Evolutionary conservation across 2,888 invertebrate genomes (phyloP).

Genomic region (Cerastoderma edule): DNA sequence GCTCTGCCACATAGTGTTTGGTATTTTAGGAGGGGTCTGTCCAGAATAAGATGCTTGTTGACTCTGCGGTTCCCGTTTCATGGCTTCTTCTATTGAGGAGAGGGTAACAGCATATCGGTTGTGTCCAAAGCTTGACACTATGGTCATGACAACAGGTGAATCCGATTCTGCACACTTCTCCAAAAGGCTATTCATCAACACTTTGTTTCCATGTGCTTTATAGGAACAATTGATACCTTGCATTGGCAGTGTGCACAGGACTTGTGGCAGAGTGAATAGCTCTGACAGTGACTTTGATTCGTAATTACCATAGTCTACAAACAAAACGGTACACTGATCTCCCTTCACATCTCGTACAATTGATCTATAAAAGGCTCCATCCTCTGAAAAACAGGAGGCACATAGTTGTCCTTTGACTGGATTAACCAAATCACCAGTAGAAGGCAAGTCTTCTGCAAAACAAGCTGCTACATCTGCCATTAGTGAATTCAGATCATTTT

Average conservation of each 20-base stretch:
- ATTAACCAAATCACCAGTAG: constrained; percentile 56
- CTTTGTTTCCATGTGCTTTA: constrained; percentile 46
- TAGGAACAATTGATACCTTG: constrained; percentile 65
- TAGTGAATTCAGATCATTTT: constrained; percentile 58
- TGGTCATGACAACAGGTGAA: constrained; percentile 44
- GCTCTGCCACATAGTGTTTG: constrained; percentile 40
- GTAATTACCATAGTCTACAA: constrained; percentile 69
- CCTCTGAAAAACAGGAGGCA: constrained; percentile 69
- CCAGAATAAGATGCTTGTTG: neutral
- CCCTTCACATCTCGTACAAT: constrained; percentile 63
- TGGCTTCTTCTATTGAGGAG: constrained; percentile 50
- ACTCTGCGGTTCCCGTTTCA: constrained; percentile 4
- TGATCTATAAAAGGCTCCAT: constrained; percentile 76
- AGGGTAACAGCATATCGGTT: constrained; percentile 59
- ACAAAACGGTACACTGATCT: constrained; percentile 61
- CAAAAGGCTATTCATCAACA: constrained; percentile 54
- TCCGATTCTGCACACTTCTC: constrained; percentile 54
- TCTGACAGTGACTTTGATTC: constrained; percentile 62
- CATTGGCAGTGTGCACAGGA: constrained; percentile 57
- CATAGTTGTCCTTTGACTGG: constrained; percentile 59
- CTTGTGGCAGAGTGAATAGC: constrained; percentile 60
- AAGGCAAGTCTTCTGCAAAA: constrained; percentile 58
- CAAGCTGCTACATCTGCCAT: constrained; percentile 64
- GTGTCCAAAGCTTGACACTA: constrained; percentile 47
- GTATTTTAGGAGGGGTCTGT: constrained; percentile 10